Evolutionary conservation across 2,888 invertebrate species (phyloP).

Genomic region (Zygogramma bicolorata): DNA sequence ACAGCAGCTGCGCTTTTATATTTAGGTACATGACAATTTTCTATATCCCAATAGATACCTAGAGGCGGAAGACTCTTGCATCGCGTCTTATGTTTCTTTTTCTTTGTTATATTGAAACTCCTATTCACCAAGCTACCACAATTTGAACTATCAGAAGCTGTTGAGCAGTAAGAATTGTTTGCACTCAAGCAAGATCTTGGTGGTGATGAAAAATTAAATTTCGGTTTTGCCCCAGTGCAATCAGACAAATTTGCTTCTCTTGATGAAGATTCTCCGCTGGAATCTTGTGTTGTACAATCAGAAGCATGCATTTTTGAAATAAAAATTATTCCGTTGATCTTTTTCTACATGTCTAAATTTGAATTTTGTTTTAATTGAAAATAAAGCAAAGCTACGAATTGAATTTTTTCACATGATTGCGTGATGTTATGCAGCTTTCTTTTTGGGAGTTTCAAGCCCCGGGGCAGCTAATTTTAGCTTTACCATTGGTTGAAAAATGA

Average conservation of each 20-base stretch:
- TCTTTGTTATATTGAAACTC: slow-evolving; percentile 43
- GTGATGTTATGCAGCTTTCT: no score
- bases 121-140: slow-evolving; percentile 32
- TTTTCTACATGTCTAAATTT: neutral
- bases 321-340: neutral
- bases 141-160: slow-evolving; percentile 58
- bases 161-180: slow-evolving; percentile 56
- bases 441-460: no score
- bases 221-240: slow-evolving; percentile 45
- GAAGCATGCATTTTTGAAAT: slow-evolving; percentile 33
- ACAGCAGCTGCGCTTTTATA: slow-evolving; percentile 84
- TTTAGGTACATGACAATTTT: slow-evolving; percentile 89
- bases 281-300: slow-evolving; percentile 43
- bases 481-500: no score
- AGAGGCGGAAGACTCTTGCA: slow-evolving; percentile 72
- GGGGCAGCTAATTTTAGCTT: no score
- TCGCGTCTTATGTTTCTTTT: slow-evolving; percentile 41
- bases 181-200: slow-evolving; percentile 56
- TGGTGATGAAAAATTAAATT: slow-evolving; percentile 52
- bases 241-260: slow-evolving; percentile 47
- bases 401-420: neutral
- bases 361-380: neutral
- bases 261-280: slow-evolving; percentile 44
- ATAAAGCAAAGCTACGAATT: neutral
- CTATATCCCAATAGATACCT: slow-evolving; percentile 94